These are phyloP conservation scores for Frankliniella intonsa DNA, from an alignment of 2,888 invertebrate genomes.

Conservation along the genomic window DNA sequence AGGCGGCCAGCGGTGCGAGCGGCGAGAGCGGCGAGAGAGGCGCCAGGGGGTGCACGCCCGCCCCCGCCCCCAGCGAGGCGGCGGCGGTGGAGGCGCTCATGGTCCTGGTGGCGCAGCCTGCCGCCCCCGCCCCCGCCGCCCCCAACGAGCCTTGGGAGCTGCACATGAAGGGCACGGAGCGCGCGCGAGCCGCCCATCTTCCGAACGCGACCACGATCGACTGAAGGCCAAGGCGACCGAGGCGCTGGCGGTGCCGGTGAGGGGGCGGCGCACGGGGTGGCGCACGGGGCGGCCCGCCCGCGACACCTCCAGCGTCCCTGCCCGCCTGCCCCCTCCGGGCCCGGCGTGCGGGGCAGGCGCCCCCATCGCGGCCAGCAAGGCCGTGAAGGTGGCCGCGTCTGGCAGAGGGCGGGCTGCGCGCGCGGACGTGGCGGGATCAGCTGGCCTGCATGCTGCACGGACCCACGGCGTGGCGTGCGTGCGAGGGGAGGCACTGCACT, in stretches of 20 bases:
- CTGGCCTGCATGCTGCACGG: too few species aligned
- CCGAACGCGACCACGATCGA: not conserved
- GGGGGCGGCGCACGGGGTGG: not conserved
- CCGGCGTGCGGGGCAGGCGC: too few species aligned
- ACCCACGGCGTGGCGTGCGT: too few species aligned
- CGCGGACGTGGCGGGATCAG: not conserved
- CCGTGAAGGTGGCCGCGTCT: not conserved
- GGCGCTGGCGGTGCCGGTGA: not conserved
- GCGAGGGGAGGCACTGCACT: too few species aligned
- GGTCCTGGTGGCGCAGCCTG: not conserved
- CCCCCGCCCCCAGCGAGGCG: not conserved
- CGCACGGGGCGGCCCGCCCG: not conserved
- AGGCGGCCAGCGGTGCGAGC: not conserved
- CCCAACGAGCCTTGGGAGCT: slow-evolving; percentile 3
- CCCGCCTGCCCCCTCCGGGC: too few species aligned
- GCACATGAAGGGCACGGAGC: not conserved
- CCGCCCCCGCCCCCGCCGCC: slow-evolving; percentile 3
- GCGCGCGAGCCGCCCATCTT: not conserved
- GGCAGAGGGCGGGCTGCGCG: not conserved
- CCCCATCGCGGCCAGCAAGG: too few species aligned
- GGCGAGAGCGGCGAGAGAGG: not conserved
- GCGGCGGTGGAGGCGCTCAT: not conserved
- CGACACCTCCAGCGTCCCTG: too few species aligned
- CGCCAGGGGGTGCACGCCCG: not conserved
- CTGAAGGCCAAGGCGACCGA: not conserved